A percentile compares a stretch with the other conserved stretches of the same genome.
phyloP scores from a whole-genome alignment of 1,140 invertebrate species.

The Heliconius eleuchia region DNA sequence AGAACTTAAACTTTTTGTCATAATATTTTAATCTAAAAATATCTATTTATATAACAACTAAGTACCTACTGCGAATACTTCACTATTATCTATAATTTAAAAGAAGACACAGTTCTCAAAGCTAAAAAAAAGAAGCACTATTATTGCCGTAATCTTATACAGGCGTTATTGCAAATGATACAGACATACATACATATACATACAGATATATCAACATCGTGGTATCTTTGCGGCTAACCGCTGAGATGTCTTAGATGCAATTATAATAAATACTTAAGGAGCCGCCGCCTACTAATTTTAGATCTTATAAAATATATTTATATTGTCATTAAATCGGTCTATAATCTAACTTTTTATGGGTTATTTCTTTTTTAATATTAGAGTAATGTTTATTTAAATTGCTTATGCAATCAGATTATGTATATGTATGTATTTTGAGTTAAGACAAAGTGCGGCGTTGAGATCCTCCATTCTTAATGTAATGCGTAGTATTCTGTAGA shows the following conservation, averaged over 20 bases:
- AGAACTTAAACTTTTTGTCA: neutral
- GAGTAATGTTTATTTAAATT: neutral
- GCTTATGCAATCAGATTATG: neutral
- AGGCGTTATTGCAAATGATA: conserved; percentile 1
- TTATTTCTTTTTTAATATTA: neutral
- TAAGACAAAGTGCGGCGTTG: too few relatives aligned
- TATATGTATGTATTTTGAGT: neutral
- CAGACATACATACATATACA: neutral
- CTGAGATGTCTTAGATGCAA: conserved; percentile 4
- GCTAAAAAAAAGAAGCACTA: neutral
- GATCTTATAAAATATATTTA: neutral
- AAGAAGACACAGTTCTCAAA: neutral
- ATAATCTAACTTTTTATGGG: neutral
- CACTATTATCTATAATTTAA: neutral
- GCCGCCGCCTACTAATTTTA: neutral
- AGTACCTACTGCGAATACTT: neutral
- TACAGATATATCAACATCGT: neutral
- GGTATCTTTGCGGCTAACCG: conserved; percentile 8
- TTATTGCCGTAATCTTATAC: conserved; percentile 4
- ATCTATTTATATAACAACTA: neutral
- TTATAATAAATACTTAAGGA: conserved; percentile 5
- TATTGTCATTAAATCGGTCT: neutral
- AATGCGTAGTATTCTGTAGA: too few relatives aligned
- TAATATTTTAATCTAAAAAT: neutral
- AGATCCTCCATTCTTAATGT: too few relatives aligned